phyloP scores from a whole-genome alignment of 2,797 vertebrate genomes.

The Coluber constrictor region DNA sequence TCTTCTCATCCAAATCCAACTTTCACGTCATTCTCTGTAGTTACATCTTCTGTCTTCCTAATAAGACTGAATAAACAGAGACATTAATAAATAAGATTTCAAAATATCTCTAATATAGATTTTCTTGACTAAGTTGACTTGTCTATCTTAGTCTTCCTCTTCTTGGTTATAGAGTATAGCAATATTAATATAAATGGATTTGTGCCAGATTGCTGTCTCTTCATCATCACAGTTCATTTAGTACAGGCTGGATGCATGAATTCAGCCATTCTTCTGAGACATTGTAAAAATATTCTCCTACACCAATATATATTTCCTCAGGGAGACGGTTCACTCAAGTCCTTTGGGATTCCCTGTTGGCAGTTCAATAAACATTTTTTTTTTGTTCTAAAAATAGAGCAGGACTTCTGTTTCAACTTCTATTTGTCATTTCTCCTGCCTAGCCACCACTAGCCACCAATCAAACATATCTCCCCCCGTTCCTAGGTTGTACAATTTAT shows the following conservation, averaged over 20 bases:
- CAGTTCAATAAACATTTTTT: neutral
- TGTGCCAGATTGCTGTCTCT: neutral
- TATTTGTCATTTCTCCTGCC: neutral
- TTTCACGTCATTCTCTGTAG: neutral
- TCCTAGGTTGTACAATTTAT: neutral
- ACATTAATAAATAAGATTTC: neutral
- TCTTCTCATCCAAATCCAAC: neutral
- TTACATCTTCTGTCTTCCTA: neutral
- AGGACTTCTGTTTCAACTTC: neutral
- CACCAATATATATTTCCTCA: neutral
- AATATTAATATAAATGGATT: neutral
- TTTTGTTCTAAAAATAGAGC: neutral
- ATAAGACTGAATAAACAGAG: neutral
- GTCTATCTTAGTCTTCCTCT: neutral
- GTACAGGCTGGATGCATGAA: neutral
- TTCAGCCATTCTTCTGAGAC: neutral
- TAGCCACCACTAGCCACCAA: neutral
- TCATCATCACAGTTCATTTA: neutral
- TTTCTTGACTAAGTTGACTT: neutral
- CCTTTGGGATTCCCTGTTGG: neutral
- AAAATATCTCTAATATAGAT: neutral
- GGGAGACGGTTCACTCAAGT: neutral
- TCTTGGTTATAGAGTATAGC: neutral
- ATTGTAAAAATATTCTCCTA: neutral
- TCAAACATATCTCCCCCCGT: neutral